Base-by-base conservation (phyloP, 2,888 invertebrate genomes). In the Parnassius smintheus region DNA sequence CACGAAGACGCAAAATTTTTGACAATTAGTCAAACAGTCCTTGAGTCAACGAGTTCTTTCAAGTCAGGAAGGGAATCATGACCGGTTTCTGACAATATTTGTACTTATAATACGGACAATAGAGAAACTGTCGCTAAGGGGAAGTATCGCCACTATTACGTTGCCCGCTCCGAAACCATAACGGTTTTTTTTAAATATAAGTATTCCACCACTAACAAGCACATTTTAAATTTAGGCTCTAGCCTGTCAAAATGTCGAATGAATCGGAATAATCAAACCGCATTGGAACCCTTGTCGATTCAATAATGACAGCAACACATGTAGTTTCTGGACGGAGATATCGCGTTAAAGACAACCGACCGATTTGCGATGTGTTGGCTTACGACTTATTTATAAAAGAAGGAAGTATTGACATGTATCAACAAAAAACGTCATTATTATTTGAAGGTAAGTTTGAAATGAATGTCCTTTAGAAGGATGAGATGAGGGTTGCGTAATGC, bases 251-350 rank as follows among this genome's bases (percentile, higher is more conserved):
- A 74, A 78, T 76, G 75, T 71, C 75, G 77, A 80, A 75, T 75
- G 79, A 78, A 79, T 80, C 75, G 73, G 77, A 79, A 83, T 81
- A 84, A 82, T 82, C 73, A 75, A 72, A 66, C 68, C 65, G 68
- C 68, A 68, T 72, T 62, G 67, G 71, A 71, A 83, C 86, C 86
- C 85, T 83, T 77, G 82, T 87, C 85, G 83, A 72, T 75, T 68
- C 72, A 77, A 81, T 78, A 81, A 79, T 80, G 83, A 82, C 79
- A 78, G 70, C 68, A 75, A 70, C 70, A 65, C 68, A 71, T 71
- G 66, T 61, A 60, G 59, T 65, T 62, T 58, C 59, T 61, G 65
- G 62, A 62, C 53, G 61, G 51, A 65, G 65, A 71, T 71, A 72
- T 75, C 67, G 70, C 70, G 67, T 65, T 69, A 65, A 66, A 68